A percentile compares a stretch with the other conserved stretches of the same genome.
These are phyloP conservation scores for Drosophila tanythrix DNA, from an alignment of 2,888 invertebrate species.

Conservation along the genomic window DNA sequence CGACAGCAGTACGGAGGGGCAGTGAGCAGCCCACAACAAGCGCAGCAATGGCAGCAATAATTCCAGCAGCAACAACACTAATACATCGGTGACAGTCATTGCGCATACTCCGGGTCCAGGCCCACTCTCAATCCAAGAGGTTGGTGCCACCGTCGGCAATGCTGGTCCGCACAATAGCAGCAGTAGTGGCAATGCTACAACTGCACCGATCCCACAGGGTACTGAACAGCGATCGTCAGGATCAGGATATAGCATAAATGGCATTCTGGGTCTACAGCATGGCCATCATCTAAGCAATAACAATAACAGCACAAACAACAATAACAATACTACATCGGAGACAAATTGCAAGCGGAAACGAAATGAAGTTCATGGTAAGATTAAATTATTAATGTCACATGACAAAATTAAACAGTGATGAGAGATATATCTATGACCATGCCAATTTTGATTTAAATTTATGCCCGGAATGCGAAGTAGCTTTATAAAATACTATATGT, in stretches of 20 bases:
- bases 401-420: background rate
- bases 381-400: background rate
- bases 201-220: slow-evolving; percentile 40
- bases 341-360: slow-evolving; percentile 92
- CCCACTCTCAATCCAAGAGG: slow-evolving; percentile 7
- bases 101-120: slow-evolving; percentile 87
- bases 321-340: slow-evolving; percentile 83
- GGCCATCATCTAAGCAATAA: slow-evolving; percentile 73
- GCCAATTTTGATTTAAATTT: background rate
- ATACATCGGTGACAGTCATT: slow-evolving; percentile 87
- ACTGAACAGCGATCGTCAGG: slow-evolving; percentile 65
- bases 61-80: slow-evolving; percentile 24
- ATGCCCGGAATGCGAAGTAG: background rate
- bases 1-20: slow-evolving; percentile 57
- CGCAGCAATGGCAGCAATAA: slow-evolving; percentile 19
- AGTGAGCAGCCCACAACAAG: slow-evolving; percentile 49
- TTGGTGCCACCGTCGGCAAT: slow-evolving; percentile 4
- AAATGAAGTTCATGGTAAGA: slow-evolving; percentile 93
- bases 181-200: slow-evolving; percentile 41
- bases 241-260: slow-evolving; percentile 96
- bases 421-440: background rate
- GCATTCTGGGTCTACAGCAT: slow-evolving; percentile 87
- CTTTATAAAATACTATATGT: background rate
- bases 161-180: slow-evolving; percentile 16
- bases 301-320: slow-evolving; percentile 57